Evolutionary conservation across 2,888 invertebrate species (phyloP).

Genomic region (Bembecia ichneumoniformis): DNA sequence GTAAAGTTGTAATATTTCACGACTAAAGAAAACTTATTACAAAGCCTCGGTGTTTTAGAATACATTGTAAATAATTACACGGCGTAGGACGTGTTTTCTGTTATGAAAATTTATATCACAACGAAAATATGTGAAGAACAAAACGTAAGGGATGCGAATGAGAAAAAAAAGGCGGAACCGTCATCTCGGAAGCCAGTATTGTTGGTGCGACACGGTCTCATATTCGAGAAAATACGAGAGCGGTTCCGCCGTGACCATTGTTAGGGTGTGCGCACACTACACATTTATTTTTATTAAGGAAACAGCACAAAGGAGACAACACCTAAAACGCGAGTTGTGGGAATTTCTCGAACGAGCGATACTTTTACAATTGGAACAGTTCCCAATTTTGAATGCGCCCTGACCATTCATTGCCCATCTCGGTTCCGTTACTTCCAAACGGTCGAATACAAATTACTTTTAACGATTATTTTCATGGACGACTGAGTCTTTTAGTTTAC

Average conservation of each 20-base stretch:
- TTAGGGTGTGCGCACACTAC: conserved; percentile 17
- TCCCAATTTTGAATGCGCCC: background rate
- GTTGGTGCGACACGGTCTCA: conserved; percentile 26
- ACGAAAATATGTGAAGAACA: background rate
- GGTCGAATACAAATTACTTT: no score
- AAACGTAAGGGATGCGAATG: conserved; percentile 5
- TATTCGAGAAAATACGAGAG: conserved; percentile 45
- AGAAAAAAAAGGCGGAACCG: conserved; percentile 23
- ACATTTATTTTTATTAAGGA: conserved; percentile 33
- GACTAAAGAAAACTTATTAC: no score
- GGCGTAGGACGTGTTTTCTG: no score
- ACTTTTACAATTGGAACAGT: background rate
- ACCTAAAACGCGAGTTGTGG: conserved; percentile 27
- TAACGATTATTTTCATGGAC: no score
- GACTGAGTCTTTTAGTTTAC: no score
- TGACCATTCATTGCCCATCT: background rate
- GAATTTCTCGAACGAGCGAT: background rate
- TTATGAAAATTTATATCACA: no score
- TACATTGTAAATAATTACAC: no score
- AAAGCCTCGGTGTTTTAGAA: no score
- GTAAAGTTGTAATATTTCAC: no score
- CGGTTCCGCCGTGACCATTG: conserved; percentile 27
- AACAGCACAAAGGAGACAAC: conserved; percentile 18
- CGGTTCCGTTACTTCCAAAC: background rate
- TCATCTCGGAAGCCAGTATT: conserved; percentile 31